A percentile compares a stretch with the other conserved stretches of the same genome.
phyloP scores from a whole-genome alignment of 2,113 vertebrate genomes.

The Corapipo altera region DNA sequence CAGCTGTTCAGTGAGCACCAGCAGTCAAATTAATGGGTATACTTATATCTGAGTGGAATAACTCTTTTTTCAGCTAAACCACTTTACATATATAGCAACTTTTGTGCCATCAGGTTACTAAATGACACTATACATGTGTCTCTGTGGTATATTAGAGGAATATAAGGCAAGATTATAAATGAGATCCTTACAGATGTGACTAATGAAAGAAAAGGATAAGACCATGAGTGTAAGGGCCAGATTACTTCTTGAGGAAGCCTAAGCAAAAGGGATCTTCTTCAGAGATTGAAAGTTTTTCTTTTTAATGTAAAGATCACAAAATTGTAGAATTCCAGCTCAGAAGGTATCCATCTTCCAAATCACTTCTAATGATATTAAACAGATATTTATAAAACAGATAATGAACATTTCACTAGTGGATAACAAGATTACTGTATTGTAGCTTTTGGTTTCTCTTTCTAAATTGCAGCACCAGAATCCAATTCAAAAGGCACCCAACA shows the following conservation, averaged over 20 bases:
- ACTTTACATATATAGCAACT: neutral
- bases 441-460: constrained; percentile 9
- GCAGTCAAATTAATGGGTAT: neutral
- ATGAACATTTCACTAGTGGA: neutral
- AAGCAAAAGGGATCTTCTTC: neutral
- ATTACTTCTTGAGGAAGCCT: neutral
- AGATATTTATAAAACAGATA: neutral
- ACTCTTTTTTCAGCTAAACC: neutral
- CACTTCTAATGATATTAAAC: neutral
- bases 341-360: neutral
- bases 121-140: neutral
- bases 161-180: neutral
- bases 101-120: neutral
- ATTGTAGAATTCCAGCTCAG: neutral
- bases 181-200: neutral
- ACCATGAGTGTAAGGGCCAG: neutral
- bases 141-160: neutral
- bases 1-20: constrained; percentile 1
- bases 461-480: constrained; percentile 20
- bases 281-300: neutral
- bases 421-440: constrained; percentile 7
- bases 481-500: constrained; percentile 9
- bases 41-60: neutral
- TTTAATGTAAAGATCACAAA: neutral
- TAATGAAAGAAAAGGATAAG: neutral